Evolutionary conservation across 2,888 invertebrate genomes (phyloP), one percentile per base, ranked within the genome.

Genomic region (Archaeoteleia sp.): DNA sequence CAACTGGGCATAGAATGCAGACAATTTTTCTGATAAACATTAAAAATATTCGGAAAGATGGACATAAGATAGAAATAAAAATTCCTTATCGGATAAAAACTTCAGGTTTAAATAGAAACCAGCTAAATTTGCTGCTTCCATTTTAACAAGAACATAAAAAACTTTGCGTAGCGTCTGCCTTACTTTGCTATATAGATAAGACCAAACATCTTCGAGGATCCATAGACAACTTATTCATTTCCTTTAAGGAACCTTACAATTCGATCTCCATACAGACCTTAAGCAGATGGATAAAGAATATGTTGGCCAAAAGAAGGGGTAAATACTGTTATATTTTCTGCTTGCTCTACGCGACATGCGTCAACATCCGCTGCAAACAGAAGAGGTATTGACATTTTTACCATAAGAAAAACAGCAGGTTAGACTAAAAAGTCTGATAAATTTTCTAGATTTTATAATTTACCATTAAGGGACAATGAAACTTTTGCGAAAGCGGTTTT

Each of bases 21-120:
- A 72, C 72, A 0, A 46, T 71, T 23, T 51, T 48, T 5, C 35
- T 66, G 9, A 65, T 71, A 8, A 68, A 66, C 6, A 49, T 65
- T 5, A 42, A 49, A 1, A 67, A 71, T 55, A 68, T 71, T 48
- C 9, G 12, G 8, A 32, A 40, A 0, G 15, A 23, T n/a, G 7
- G 20, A 6, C 15, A 51, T 3, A 30, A 15, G 5, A 29, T 67
- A 30, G 58, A 72, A 40, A 62, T 72, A n/a, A 65, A 57, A 10
- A 65, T 69, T 34, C 45, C 45, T 3, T 46, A 54, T 35, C 27
- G 8, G 1, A 58, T 63, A 4, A 69, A 69, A 14, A 60, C 65
- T 1, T 70, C 57, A 2, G 43, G 35, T 4, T 3, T 35, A n/a
- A 46, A 43, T 6, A 32, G 39, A 30, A 39, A 15, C 7, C 61